Percentiles rank a stretch among this genome's conserved stretches.
Evolutionary conservation across 2,888 invertebrate genomes (phyloP).

Genomic region (Argynnis bischoffii): DNA sequence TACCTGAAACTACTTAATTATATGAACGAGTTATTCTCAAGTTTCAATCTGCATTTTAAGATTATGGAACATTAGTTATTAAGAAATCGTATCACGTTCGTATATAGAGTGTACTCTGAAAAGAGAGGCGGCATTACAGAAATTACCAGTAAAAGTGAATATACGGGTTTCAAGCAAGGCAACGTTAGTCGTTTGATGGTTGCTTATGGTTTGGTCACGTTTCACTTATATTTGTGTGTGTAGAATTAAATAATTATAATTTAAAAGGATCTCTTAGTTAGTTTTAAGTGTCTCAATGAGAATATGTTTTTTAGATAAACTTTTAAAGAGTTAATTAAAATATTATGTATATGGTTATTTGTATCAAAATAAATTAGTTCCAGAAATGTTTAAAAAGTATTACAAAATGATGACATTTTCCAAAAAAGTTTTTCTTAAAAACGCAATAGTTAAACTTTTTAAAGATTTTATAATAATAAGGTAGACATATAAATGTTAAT

Average conservation of each 20-base stretch:
- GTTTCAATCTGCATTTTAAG: not conserved
- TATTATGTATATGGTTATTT: no score
- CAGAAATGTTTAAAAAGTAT: no score
- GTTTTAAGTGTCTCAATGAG: no score
- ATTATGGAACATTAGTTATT: constrained; percentile 19
- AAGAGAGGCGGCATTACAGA: constrained; percentile 28
- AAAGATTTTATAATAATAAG: no score
- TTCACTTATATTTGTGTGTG: constrained; percentile 25
- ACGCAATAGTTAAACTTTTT: no score
- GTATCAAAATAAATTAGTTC: no score
- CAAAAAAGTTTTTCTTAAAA: no score
- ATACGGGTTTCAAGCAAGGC: constrained; percentile 29
- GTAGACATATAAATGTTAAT: no score
- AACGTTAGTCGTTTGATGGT: constrained; percentile 25
- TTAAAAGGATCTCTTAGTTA: not conserved
- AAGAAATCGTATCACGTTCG: constrained; percentile 29
- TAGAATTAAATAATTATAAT: constrained; percentile 5
- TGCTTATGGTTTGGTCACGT: constrained; percentile 30
- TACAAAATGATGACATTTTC: no score
- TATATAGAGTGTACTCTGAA: constrained; percentile 25
- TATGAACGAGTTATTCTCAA: not conserved
- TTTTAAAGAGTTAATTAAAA: no score
- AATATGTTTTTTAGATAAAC: no score
- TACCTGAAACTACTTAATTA: no score
- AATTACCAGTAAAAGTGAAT: constrained; percentile 33